These are phyloP conservation scores for Hippocampus abdominalis DNA, from an alignment of 2,113 vertebrate genomes.

Conservation along the genomic window DNA sequence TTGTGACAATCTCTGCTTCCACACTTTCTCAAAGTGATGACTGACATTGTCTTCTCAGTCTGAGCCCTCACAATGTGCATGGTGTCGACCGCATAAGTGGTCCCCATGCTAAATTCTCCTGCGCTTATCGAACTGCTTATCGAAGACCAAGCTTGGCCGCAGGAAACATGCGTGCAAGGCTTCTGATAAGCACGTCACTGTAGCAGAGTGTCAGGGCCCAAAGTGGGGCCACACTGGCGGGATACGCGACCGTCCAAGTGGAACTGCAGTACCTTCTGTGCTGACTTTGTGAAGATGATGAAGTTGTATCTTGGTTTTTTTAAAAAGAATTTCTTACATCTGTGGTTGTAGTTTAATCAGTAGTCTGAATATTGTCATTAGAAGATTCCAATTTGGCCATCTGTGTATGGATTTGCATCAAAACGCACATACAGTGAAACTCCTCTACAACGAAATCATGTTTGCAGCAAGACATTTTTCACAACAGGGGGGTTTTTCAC, in stretches of 20 bases:
- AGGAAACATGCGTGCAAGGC: neutral
- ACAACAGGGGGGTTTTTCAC: no score
- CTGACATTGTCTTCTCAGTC: constrained; percentile 36
- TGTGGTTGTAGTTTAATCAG: neutral
- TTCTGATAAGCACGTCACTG: constrained; percentile 5
- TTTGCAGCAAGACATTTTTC: no score
- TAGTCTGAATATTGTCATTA: neutral
- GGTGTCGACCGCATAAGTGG: constrained; percentile 25
- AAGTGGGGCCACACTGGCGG: neutral
- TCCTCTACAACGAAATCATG: no score
- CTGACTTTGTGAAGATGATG: constrained; percentile 7
- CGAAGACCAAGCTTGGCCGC: neutral
- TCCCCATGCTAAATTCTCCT: constrained; percentile 16
- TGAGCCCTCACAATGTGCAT: constrained; percentile 14
- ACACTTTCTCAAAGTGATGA: constrained; percentile 32
- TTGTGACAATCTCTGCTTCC: constrained; percentile 30
- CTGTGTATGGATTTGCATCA: neutral
- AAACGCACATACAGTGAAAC: neutral
- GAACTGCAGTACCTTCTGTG: neutral
- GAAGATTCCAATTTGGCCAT: neutral
- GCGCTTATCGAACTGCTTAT: constrained; percentile 6
- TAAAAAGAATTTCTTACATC: neutral
- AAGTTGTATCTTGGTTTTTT: neutral
- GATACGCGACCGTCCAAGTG: neutral
- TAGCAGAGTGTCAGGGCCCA: neutral